Percentiles rank a stretch among this genome's conserved stretches.
phyloP scores from a whole-genome alignment of 2,113 vertebrate species.

The Loxodonta africana region DNA sequence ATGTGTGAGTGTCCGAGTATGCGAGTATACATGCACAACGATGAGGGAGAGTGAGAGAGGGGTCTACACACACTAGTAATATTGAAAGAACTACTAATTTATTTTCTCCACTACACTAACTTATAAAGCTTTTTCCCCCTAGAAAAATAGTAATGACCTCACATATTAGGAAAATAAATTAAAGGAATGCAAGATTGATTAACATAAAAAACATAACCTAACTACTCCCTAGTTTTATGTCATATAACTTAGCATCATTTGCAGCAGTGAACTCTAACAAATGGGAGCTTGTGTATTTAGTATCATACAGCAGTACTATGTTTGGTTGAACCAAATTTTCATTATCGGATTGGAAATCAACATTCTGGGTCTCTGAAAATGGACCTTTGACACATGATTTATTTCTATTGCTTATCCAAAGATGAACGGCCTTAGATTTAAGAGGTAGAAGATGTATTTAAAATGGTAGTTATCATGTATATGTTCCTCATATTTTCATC shows the following conservation, averaged over 20 bases:
- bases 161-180: neutral
- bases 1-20: neutral
- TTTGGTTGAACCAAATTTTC: neutral
- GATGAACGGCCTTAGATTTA: conserved; percentile 64
- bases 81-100: neutral
- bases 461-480: conserved; percentile 83
- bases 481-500: conserved; percentile 69
- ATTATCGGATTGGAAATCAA: neutral
- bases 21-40: too few relatives aligned
- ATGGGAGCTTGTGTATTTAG: neutral
- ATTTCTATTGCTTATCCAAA: conserved; percentile 77
- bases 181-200: neutral
- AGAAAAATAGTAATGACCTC: neutral
- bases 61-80: neutral
- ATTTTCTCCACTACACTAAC: neutral
- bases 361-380: conserved; percentile 49
- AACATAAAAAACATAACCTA: neutral
- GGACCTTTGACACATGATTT: conserved; percentile 55
- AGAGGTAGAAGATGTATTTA: conserved; percentile 83
- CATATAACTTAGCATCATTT: neutral
- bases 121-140: neutral
- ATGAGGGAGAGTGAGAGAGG: neutral
- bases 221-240: neutral
- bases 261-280: neutral
- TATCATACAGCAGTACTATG: neutral